phyloP scores from a whole-genome alignment of 2,888 invertebrate genomes.

The Tipula lateralis region DNA sequence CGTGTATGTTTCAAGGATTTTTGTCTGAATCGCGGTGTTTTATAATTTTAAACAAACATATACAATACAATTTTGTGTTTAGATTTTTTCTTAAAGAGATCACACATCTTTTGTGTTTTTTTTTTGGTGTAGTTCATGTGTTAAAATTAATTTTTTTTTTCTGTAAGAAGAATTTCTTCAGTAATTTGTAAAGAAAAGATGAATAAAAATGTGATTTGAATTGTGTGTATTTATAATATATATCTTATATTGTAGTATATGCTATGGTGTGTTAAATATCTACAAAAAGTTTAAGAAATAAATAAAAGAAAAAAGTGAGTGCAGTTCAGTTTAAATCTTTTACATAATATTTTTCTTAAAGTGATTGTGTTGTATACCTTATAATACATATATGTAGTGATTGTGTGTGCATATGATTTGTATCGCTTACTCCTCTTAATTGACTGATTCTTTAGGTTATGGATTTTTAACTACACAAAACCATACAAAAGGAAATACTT shows the following conservation, averaged over 20 bases:
- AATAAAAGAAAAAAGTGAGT: background rate
- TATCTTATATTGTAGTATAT: background rate
- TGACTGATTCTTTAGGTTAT: background rate
- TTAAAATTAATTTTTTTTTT: background rate
- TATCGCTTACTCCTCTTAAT: background rate
- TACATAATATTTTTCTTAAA: background rate
- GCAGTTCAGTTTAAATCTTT: background rate
- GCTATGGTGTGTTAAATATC: background rate
- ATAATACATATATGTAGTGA: background rate
- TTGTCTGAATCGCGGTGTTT: background rate
- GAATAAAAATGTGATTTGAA: constrained; percentile 12
- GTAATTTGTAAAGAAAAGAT: background rate
- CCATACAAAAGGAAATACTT: background rate
- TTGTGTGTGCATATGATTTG: background rate
- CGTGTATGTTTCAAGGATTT: background rate
- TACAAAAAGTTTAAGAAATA: background rate
- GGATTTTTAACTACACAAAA: background rate
- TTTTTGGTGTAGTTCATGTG: background rate
- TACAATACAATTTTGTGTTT: background rate
- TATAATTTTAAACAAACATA: background rate
- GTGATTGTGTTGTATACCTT: background rate
- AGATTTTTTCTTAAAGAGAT: constrained; percentile 6
- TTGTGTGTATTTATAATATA: background rate
- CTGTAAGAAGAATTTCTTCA: background rate
- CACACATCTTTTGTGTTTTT: background rate